Conservation (phyloP, 2,113 vertebrate species). For the Embiotoca jacksoni region DNA sequence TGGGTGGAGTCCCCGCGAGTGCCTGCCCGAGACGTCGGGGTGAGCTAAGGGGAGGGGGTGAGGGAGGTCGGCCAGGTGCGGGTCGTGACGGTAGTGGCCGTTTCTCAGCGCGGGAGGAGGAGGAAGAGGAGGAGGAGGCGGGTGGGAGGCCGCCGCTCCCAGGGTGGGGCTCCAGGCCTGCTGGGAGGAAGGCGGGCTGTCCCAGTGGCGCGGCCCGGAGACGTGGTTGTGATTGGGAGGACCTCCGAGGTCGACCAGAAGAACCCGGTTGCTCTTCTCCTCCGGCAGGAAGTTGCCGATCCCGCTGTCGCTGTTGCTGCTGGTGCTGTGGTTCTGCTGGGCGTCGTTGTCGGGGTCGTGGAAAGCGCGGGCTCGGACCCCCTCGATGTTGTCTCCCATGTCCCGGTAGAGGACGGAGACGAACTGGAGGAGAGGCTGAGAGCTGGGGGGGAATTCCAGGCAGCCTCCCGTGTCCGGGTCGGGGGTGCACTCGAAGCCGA, state of each 20-base stretch:
- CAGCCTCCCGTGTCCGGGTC: slow-evolving; percentile 96
- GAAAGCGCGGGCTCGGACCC: slow-evolving; percentile 93
- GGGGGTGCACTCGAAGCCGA: slow-evolving; percentile 94
- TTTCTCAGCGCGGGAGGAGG: slow-evolving; percentile 83
- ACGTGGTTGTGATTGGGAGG: slow-evolving; percentile 82
- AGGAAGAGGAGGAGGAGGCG: slow-evolving; percentile 70
- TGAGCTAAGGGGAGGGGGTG: slow-evolving; percentile 88
- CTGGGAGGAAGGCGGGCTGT: slow-evolving; percentile 83
- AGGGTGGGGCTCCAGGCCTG: slow-evolving; percentile 83
- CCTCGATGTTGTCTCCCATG: slow-evolving; percentile 97
- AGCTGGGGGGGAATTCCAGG: slow-evolving; percentile 94
- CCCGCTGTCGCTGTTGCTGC: slow-evolving; percentile 97
- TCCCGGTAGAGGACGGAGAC: slow-evolving; percentile 96
- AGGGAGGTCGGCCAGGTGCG: slow-evolving; percentile 81
- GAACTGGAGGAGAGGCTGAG: slow-evolving; percentile 95
- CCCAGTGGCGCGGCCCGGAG: slow-evolving; percentile 84
- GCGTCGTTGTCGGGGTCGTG: slow-evolving; percentile 91
- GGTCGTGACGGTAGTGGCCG: slow-evolving; percentile 89
- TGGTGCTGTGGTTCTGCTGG: slow-evolving; percentile 95
- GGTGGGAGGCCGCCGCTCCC: slow-evolving; percentile 60
- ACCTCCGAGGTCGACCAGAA: slow-evolving; percentile 93
- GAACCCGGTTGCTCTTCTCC: slow-evolving; percentile 91
- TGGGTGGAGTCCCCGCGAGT: slow-evolving; percentile 83
- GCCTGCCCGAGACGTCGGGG: slow-evolving; percentile 82
- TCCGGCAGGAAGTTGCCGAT: slow-evolving; percentile 96